phyloP scores from a whole-genome alignment of 2,797 vertebrate species.

The Thamnophis elegans region DNA sequence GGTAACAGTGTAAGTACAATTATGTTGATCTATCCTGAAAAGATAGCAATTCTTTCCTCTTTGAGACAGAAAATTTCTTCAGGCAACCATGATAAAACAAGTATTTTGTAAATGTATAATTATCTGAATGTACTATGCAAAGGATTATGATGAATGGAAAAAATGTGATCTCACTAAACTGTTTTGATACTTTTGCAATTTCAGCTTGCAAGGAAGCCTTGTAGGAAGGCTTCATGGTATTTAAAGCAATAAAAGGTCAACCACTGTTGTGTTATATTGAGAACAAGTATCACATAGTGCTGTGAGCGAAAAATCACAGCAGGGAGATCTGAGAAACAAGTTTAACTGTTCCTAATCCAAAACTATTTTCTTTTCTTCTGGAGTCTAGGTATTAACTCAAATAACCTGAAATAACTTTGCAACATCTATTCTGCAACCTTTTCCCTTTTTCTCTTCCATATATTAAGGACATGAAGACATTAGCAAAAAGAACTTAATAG shows the following conservation, averaged over 20 bases:
- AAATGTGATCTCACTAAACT: neutral
- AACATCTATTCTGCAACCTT: too few relatives aligned
- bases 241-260: neutral
- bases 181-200: neutral
- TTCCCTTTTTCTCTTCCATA: neutral
- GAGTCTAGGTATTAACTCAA: neutral
- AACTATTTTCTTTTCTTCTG: neutral
- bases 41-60: neutral
- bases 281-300: neutral
- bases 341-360: neutral
- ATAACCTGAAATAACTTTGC: neutral
- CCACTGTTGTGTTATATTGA: neutral
- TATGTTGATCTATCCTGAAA: neutral
- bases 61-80: neutral
- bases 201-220: neutral
- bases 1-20: neutral
- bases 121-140: neutral
- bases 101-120: neutral
- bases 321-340: neutral
- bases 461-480: neutral
- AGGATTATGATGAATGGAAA: neutral
- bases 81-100: neutral
- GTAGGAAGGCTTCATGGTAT: neutral
- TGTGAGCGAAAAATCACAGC: neutral
- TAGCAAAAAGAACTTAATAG: neutral